These are phyloP conservation scores for Sinocyclocheilus rhinocerous DNA, from an alignment of 2,113 vertebrate genomes.

Conservation along the genomic window DNA sequence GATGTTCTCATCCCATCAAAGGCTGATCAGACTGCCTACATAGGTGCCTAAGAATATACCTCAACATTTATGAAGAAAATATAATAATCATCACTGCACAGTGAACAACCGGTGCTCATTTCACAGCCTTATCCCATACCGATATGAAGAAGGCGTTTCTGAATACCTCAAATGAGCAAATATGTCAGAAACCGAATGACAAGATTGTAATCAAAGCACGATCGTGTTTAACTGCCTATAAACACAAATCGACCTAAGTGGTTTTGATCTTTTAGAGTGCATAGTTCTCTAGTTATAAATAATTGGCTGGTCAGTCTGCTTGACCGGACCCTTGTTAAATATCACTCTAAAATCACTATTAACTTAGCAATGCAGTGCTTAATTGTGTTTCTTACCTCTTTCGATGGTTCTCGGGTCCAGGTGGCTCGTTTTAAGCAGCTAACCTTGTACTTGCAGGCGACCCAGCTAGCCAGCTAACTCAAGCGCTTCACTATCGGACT, in stretches of 20 bases:
- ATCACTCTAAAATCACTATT: not conserved
- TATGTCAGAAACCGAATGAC: not conserved
- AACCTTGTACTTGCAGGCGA: slow-evolving; percentile 41
- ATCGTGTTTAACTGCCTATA: not conserved
- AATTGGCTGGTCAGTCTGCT: not conserved
- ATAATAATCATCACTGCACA: not conserved
- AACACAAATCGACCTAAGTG: not conserved
- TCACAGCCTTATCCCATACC: not conserved
- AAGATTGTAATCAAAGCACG: not conserved
- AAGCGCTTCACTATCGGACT: not conserved
- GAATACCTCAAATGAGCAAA: not conserved
- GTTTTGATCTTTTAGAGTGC: not conserved
- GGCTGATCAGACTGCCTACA: not conserved
- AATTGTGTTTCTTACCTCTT: slow-evolving; percentile 31
- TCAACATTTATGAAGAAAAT: not conserved
- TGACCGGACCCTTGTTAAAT: not conserved
- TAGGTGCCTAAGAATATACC: not conserved
- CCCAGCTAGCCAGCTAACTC: slow-evolving; percentile 29
- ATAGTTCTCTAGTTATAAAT: not conserved
- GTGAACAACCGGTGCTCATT: not conserved
- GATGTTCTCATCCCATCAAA: not conserved
- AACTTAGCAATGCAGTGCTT: not conserved
- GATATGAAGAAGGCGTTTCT: not conserved
- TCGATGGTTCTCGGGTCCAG: slow-evolving; percentile 13
- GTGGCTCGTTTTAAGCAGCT: slow-evolving; percentile 37